A percentile compares a stretch with the other conserved stretches of the same genome.
Conservation (phyloP, 2,113 vertebrate species). For the Entomyzon cyanotis region DNA sequence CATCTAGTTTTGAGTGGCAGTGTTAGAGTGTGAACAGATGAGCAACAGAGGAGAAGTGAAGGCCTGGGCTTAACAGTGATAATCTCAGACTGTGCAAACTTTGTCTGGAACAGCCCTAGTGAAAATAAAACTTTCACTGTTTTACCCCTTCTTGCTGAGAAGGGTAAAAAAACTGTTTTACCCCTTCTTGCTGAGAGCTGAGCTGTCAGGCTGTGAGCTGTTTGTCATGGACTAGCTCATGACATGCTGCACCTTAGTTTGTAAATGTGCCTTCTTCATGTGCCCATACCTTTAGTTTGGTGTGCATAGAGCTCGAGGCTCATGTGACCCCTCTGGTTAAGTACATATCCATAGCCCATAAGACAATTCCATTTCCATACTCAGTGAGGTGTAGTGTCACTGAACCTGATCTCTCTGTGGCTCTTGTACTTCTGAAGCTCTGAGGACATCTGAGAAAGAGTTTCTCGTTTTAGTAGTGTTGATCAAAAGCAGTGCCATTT, state of each 20-base stretch:
- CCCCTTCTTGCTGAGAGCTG: not conserved
- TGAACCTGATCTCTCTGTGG: not conserved
- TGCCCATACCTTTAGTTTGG: not conserved
- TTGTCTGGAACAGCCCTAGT: not conserved
- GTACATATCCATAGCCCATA: too few species aligned
- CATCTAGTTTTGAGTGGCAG: not conserved
- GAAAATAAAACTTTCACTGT: not conserved
- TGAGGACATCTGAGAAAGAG: not conserved
- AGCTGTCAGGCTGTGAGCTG: not conserved
- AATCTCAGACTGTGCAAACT: not conserved
- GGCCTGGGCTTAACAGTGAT: accelerated
- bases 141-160: not conserved
- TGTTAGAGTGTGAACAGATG: not conserved
- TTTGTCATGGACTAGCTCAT: not conserved
- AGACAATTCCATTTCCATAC: not conserved
- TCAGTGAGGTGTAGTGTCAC: not conserved
- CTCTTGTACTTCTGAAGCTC: not conserved
- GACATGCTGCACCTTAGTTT: too few species aligned
- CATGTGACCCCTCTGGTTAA: not conserved
- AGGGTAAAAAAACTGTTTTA: too few species aligned
- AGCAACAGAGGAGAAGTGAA: not conserved
- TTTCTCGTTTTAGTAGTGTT: not conserved
- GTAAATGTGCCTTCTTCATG: not conserved
- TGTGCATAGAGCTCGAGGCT: not conserved
- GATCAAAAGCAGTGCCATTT: not conserved